phyloP scores from a whole-genome alignment of 92 coral and sea anemone species.

The Diadumene lineata region DNA sequence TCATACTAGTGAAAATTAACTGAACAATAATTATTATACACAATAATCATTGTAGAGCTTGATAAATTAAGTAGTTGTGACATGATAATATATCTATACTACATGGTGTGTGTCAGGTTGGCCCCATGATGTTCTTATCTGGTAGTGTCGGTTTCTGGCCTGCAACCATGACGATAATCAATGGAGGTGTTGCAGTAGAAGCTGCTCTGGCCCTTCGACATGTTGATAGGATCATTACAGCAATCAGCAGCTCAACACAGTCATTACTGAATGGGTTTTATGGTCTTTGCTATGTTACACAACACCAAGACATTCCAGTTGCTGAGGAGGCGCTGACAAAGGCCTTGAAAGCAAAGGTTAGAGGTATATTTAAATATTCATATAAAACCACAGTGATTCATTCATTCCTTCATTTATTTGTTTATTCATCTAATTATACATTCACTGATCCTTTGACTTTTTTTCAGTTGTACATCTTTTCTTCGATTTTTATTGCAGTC shows the following conservation, averaged over 20 bases:
- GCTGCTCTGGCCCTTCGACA: slow-evolving; percentile 77
- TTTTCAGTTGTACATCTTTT: not conserved
- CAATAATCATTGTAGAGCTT: no score
- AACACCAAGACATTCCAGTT: slow-evolving; percentile 37
- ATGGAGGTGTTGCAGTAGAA: slow-evolving; percentile 65
- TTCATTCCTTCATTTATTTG: no score
- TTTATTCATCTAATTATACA: no score
- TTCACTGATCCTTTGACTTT: no score
- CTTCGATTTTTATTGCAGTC: not conserved
- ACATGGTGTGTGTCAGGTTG: slow-evolving; percentile 39
- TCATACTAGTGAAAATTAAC: no score
- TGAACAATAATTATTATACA: no score
- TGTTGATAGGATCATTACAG: slow-evolving; percentile 68
- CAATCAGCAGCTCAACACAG: slow-evolving; percentile 45
- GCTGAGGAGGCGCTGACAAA: slow-evolving; percentile 64
- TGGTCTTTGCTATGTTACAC: slow-evolving; percentile 81
- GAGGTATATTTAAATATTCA: no score
- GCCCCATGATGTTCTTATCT: slow-evolving; percentile 55
- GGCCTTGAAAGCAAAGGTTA: slow-evolving; percentile 47
- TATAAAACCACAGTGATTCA: no score
- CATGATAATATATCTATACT: not conserved
- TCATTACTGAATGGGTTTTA: slow-evolving; percentile 61
- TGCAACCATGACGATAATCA: slow-evolving; percentile 63
- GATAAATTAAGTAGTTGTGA: no score
- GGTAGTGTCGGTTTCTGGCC: slow-evolving; percentile 88